A percentile compares a stretch with the other conserved stretches of the same genome.
Conservation (phyloP, 2,113 vertebrate species). For the Percina caprodes region DNA sequence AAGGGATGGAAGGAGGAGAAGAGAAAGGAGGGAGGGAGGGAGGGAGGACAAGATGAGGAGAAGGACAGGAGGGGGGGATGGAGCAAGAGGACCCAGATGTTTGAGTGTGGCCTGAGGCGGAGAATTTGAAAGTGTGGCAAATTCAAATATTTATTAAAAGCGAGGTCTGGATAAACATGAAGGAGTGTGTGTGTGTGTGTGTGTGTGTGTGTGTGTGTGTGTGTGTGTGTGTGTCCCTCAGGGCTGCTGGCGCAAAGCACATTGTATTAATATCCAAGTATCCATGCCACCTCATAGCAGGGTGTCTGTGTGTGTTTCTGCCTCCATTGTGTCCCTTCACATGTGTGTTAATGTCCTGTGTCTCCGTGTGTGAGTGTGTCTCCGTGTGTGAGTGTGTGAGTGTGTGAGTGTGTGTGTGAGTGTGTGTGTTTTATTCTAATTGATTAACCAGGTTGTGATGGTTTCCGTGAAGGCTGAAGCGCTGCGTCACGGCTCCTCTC, state of each 20-base stretch:
- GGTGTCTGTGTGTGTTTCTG: constrained; percentile 41
- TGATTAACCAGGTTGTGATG: constrained; percentile 35
- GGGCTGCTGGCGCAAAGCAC: constrained; percentile 76
- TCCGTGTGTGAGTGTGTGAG: no score
- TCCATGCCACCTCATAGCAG: constrained; percentile 70
- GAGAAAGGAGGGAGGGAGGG: neutral
- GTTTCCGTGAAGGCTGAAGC: constrained; percentile 23
- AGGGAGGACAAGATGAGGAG: neutral
- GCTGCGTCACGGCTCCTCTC: constrained; percentile 34
- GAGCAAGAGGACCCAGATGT: constrained; percentile 77
- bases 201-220: constrained; percentile 64
- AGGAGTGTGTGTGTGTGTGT: constrained; percentile 71
- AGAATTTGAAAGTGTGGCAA: constrained; percentile 84
- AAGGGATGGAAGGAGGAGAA: no score
- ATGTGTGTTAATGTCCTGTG: constrained; percentile 21
- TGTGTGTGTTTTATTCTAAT: constrained; percentile 23
- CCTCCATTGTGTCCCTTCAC: constrained; percentile 13
- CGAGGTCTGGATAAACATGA: constrained; percentile 84
- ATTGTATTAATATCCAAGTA: constrained; percentile 81
- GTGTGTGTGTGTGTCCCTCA: constrained; percentile 52
- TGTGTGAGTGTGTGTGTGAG: neutral
- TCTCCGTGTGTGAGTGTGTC: constrained; percentile 2
- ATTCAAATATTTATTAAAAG: constrained; percentile 88
- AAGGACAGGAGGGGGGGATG: constrained; percentile 18
- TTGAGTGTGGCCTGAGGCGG: constrained; percentile 76